Evolutionary conservation across 2,888 invertebrate genomes (phyloP).

Genomic region (Zhengitettix transpicula): DNA sequence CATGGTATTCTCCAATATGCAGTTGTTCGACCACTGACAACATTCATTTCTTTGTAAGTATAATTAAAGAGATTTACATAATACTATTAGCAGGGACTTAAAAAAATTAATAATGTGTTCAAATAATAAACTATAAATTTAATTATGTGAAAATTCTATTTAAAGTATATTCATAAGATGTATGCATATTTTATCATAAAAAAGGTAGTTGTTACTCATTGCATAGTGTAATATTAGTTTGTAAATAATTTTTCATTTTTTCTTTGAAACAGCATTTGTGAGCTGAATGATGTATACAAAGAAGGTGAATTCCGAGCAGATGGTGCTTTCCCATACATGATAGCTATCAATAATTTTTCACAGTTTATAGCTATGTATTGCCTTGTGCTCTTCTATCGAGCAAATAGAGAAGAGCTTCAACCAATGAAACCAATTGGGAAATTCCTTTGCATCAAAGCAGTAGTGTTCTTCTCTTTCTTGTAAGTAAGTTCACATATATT

Average conservation of each 20-base stretch:
- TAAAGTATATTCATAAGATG: too few species aligned
- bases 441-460: conserved; percentile 92
- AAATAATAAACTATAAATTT: too few species aligned
- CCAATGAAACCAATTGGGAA: conserved; percentile 92
- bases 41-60: conserved; percentile 74
- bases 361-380: conserved; percentile 96
- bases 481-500: conserved; percentile 36
- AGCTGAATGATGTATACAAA: conserved; percentile 68
- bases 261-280: conserved; percentile 49
- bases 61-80: too few species aligned
- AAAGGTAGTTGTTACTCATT: neutral
- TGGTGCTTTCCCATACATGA: conserved; percentile 79
- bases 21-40: conserved; percentile 75
- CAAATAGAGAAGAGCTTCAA: conserved; percentile 67
- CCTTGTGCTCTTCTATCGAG: conserved; percentile 81
- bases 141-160: too few species aligned
- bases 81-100: too few species aligned
- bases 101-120: too few species aligned
- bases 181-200: too few species aligned
- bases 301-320: conserved; percentile 78
- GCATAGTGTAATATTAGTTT: neutral
- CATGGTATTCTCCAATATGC: conserved; percentile 95
- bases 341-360: conserved; percentile 75
- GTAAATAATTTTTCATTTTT: neutral
- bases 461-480: conserved; percentile 97